Percentiles rank a stretch among this genome's conserved stretches.
Evolutionary conservation across 2,888 invertebrate species (phyloP).

Genomic region (Periphyllus acericola): DNA sequence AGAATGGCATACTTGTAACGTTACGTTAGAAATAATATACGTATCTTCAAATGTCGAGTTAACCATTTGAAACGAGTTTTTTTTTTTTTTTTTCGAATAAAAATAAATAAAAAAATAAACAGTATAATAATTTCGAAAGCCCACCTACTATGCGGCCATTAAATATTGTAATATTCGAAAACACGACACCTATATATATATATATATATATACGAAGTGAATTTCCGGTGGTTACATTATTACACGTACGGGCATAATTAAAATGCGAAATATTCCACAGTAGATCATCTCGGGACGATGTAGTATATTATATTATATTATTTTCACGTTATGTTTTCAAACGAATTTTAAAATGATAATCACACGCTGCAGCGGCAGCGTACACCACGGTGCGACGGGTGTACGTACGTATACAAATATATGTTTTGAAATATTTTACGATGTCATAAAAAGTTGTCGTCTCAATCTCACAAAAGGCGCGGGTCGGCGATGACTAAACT

Average conservation of each 20-base stretch:
- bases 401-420: no score
- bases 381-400: no score
- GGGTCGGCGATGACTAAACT: neutral
- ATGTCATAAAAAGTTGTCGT: constrained; percentile 37
- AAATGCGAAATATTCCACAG: constrained; percentile 41
- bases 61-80: neutral
- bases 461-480: neutral
- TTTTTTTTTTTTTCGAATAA: no score
- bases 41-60: neutral
- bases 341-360: no score
- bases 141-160: constrained; percentile 51
- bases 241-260: constrained; percentile 20
- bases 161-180: constrained; percentile 41
- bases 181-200: neutral
- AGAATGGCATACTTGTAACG: no score
- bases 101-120: constrained; percentile 20
- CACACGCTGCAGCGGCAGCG: no score
- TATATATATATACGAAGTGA: no score
- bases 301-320: neutral
- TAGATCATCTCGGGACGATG: constrained; percentile 24
- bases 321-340: no score
- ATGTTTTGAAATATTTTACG: constrained; percentile 25
- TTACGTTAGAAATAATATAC: neutral
- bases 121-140: constrained; percentile 30
- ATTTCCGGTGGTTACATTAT: constrained; percentile 34